phyloP scores from a whole-genome alignment of 1,140 invertebrate species.

The Gonatopus flavifemur region DNA sequence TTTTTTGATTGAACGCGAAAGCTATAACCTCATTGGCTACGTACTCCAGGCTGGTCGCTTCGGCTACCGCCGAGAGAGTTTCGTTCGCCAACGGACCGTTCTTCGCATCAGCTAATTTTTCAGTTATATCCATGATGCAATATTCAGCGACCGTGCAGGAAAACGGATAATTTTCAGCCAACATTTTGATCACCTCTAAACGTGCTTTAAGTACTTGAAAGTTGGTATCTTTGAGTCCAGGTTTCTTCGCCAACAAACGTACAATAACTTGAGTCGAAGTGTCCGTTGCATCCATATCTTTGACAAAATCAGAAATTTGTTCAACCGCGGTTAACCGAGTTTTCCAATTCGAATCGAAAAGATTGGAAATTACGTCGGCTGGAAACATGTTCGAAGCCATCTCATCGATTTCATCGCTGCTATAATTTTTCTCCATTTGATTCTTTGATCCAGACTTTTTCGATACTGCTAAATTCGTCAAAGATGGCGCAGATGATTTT shows the following conservation, averaged over 20 bases:
- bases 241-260: slow-evolving; percentile 77
- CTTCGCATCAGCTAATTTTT: slow-evolving; percentile 84
- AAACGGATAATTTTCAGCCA: slow-evolving; percentile 76
- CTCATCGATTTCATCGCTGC: slow-evolving; percentile 70
- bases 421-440: slow-evolving; percentile 47
- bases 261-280: slow-evolving; percentile 77
- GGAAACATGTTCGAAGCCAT: slow-evolving; percentile 67
- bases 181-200: slow-evolving; percentile 75
- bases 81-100: slow-evolving; percentile 72
- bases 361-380: slow-evolving; percentile 65
- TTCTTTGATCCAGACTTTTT: slow-evolving; percentile 45
- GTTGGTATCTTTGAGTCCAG: slow-evolving; percentile 90
- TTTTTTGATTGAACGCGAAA: slow-evolving; percentile 85
- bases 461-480: slow-evolving; percentile 35
- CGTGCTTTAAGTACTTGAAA: slow-evolving; percentile 88
- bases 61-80: slow-evolving; percentile 73
- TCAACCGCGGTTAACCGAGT: slow-evolving; percentile 77
- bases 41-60: slow-evolving; percentile 76
- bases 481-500: slow-evolving; percentile 34
- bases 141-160: slow-evolving; percentile 75
- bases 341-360: slow-evolving; percentile 86
- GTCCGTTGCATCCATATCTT: slow-evolving; percentile 64
- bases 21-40: slow-evolving; percentile 71
- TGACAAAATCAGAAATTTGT: slow-evolving; percentile 65
- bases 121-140: slow-evolving; percentile 77